phyloP scores from a whole-genome alignment of 2,113 vertebrate species.

The Pampusana beccarii region DNA sequence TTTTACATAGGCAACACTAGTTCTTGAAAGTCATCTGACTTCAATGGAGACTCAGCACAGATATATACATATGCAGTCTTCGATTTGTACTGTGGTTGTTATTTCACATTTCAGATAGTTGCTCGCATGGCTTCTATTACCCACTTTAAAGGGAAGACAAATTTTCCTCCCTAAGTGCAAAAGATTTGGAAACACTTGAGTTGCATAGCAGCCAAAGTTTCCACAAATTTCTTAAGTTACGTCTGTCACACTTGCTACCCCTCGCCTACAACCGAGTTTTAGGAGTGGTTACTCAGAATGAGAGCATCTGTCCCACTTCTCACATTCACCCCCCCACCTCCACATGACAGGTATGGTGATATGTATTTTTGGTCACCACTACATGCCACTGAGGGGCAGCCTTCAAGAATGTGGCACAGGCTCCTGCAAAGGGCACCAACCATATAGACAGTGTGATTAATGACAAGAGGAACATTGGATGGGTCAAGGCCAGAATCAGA shows the following conservation, averaged over 20 bases:
- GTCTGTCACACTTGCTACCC: not conserved
- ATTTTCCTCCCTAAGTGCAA: not conserved
- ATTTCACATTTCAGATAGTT: not conserved
- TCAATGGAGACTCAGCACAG: not conserved
- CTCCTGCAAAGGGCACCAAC: not conserved
- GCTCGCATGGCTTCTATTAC: not conserved
- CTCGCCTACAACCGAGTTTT: not conserved
- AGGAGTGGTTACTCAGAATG: not conserved
- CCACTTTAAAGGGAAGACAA: not conserved
- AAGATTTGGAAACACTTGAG: not conserved
- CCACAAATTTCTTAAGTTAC: not conserved
- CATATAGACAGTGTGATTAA: accelerated
- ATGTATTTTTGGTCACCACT: not conserved
- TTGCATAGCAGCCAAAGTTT: not conserved
- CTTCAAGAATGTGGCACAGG: not conserved
- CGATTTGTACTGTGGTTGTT: not conserved
- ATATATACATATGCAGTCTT: not conserved
- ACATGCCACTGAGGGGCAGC: not conserved
- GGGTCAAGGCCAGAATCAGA: not conserved
- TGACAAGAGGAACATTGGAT: not conserved
- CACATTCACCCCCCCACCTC: not conserved
- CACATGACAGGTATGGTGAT: not conserved
- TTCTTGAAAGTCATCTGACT: not conserved
- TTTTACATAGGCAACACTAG: not conserved
- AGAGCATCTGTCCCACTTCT: not conserved